Percentiles rank a stretch among this genome's conserved stretches.
phyloP scores from a whole-genome alignment of 2,113 vertebrate species.

The Xiphophorus couchianus region DNA sequence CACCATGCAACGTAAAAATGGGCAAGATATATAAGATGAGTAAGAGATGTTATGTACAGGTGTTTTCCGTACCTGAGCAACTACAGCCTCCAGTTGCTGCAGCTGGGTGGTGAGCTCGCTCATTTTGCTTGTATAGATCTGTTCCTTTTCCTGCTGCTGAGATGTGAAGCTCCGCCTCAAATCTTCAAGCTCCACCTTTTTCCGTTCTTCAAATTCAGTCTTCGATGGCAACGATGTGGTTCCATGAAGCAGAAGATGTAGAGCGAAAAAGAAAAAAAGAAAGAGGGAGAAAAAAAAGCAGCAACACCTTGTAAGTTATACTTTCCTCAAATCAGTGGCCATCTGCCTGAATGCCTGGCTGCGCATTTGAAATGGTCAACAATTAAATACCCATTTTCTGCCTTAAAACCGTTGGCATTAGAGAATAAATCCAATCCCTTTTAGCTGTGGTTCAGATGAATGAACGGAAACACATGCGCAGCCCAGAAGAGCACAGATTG shows the following conservation, averaged over 20 bases:
- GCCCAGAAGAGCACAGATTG: conserved; percentile 16
- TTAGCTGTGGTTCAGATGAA: conserved; percentile 60
- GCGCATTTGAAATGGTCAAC: conserved; percentile 47
- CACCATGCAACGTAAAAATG: not conserved
- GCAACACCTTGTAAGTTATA: not conserved
- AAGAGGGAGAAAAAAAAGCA: not conserved
- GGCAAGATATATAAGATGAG: not conserved
- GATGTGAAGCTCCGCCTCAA: conserved; percentile 59
- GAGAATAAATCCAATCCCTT: conserved; percentile 70
- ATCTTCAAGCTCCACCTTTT: conserved; percentile 68
- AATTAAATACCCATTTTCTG: conserved; percentile 44
- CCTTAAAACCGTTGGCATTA: conserved; percentile 62
- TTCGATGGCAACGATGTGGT: conserved; percentile 33
- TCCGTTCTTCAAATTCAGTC: conserved; percentile 72
- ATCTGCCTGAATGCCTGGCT: conserved; percentile 21
- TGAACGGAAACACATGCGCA: conserved; percentile 24
- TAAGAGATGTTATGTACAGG: not conserved
- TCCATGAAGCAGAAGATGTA: conserved; percentile 1
- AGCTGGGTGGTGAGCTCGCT: conserved; percentile 78
- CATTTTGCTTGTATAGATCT: conserved; percentile 74
- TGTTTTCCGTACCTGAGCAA: conserved; percentile 73
- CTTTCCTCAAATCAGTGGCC: not conserved
- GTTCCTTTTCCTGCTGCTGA: conserved; percentile 75
- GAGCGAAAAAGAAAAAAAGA: not conserved
- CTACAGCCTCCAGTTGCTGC: conserved; percentile 76